Evolutionary conservation across 2,113 vertebrate genomes (phyloP), one percentile per base, ranked within the genome.

Genomic region (Hoplias malabaricus): DNA sequence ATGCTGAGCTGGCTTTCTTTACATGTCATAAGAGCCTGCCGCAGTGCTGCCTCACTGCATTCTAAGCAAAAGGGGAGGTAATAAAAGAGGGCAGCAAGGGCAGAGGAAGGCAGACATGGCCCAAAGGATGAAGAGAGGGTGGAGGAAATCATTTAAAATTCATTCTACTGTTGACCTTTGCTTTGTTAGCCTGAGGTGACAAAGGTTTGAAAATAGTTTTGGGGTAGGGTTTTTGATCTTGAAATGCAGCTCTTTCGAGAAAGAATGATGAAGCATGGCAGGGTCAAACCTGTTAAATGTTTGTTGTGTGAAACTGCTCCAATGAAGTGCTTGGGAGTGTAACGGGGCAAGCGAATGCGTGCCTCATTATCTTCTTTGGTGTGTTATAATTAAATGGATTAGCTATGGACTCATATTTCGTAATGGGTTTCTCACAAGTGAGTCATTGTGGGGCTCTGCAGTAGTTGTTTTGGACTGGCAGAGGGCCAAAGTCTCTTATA

Each of bases 61-160:
- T 23, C 33, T 38, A 62, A 50, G 42, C 56, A 29, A 38, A 76
- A 61, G 14, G 21, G 5, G 21, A 53, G 23, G 23, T 34, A 62
- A 71, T 70, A 63, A 71, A 71, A 31, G 40, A 54, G 69, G 36
- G 23, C 65, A 10, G 70, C 46, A 73, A 79, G 69, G 77, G 63
- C 59, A 54, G 77, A 63, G 33, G 71, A 33, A 43, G 57, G 66
- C 33, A 23, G 57, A 72, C 56, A 61, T 34, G 43, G 66, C 65
- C 66, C 29, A 27, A 73, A 65, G 59, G 34, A 42, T 10, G 59
- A 11, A 31, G 27, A 12, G 57, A 62, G 25, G 25, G 25, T 2
- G 25, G 8, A 57, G 16, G 59, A 16, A 59, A 59, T 59, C 27
- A 34, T 53, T 53, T 21, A 23, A 53, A 53, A 53, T 62, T 62